Base-by-base conservation (phyloP, 1,140 invertebrate genomes). In the Oreohelix idahoensis region DNA sequence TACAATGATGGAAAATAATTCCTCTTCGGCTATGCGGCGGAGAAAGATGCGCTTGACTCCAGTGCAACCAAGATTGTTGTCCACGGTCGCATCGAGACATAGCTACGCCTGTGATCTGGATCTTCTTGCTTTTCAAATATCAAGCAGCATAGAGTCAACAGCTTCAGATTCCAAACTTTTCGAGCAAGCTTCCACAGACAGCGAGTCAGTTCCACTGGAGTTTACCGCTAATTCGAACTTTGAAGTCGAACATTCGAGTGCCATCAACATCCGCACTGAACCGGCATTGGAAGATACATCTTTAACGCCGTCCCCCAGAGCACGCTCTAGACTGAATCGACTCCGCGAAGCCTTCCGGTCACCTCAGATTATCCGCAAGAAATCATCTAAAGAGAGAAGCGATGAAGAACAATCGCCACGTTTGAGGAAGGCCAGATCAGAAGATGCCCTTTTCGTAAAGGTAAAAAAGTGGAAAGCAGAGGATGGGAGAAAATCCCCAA, bases 101-200 rank as follows among this genome's bases (percentile, higher is more conserved):
- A 77, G 75, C 26, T 77, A 77, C 32, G 45, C 45, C 35, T 35
- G 39, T 29, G 75, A 58, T 35, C 39, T 49, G 26, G 75, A 51
- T 53, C 0, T 5, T 0, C 26, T 66, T 35, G 15, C 1, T 69
- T 32, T 66, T 45, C 17, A 45, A n/a, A 39, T 32, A 13, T 79
- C 78, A 35, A 69, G 20, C 17, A 45, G 49, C 26, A 69, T 36
- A 8, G 58, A 79, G n/a, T 79, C 78, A 4, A 42, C 49, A 15
- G 58, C 78, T 35, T 79, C 78, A 5, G 78, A 79, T 32, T 42
- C 51, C 1, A 36, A 66, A 32, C 32, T 79, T n/a, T 39, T 79
- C 38, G 66, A 79, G 10, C 78, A 79, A 35, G 38, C 51, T 17
- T 79, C 78, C 1, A 69, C 78, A 38, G 78, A 79, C n/a, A 66